Evolutionary conservation across 2,797 vertebrate genomes (phyloP).

Genomic region (Alca torda): DNA sequence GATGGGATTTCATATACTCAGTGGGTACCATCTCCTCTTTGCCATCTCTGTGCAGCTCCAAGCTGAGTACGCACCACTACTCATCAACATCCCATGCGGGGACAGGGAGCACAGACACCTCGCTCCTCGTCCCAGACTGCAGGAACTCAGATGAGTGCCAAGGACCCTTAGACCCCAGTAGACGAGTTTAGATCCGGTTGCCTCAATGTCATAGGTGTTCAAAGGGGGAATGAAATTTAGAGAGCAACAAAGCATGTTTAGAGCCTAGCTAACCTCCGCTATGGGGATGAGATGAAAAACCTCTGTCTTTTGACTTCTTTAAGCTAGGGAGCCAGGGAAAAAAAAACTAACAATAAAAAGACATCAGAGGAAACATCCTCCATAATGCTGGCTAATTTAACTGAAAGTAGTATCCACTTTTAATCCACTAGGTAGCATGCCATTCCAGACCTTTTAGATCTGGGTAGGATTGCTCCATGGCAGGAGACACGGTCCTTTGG

Average conservation of each 20-base stretch:
- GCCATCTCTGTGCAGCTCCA: not conserved
- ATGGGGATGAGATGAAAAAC: not conserved
- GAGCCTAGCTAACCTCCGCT: not conserved
- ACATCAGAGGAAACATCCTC: not conserved
- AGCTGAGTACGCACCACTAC: not conserved
- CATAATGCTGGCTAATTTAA: not conserved
- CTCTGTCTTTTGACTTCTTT: not conserved
- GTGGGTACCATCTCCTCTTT: accelerated
- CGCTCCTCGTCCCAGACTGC: not conserved
- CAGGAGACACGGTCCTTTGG: not conserved
- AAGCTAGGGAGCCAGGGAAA: not conserved
- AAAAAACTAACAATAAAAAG: not conserved
- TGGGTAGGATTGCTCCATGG: not conserved
- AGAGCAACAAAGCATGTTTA: not conserved
- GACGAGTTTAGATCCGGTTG: not conserved
- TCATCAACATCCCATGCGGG: accelerated
- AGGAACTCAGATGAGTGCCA: not conserved
- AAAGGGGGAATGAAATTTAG: not conserved
- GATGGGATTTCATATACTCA: not conserved
- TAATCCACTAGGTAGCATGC: not conserved
- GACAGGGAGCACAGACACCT: not conserved
- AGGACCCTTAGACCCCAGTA: not conserved
- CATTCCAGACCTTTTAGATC: not conserved
- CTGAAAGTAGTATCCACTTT: not conserved
- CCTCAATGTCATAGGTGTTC: not conserved